Evolutionary conservation across 2,113 vertebrate species (phyloP), one percentile per base, ranked within the genome.

Genomic region (Vireo altiloquus): DNA sequence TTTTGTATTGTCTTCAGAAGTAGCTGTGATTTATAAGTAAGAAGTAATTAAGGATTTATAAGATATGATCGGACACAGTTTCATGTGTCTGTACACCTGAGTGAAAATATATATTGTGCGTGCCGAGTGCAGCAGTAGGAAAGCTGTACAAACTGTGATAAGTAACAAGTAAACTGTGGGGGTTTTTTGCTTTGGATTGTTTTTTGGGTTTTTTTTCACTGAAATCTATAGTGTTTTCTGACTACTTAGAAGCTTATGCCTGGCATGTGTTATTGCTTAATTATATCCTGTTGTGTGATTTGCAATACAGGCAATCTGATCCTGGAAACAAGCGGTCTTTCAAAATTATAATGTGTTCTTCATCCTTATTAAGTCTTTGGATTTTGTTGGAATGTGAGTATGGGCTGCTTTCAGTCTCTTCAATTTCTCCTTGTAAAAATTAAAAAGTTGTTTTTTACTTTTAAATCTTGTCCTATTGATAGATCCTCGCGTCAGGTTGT

Each of bases 251-350:
- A 94, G 74, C 49, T 79, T 79, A 90, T 87, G 59, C 70, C 57
- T 87, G 42, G 66, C 63, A 76, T 85, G 74, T 82, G 49, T 92
- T 95, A 50, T 77, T 96, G 87, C 82, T 96, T 95, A 92, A 92
- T 94, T 89, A 69, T 87, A 59, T 88, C 93, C 89, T 85, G 78
- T 89, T 94, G 91, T 89, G 87, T 89, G 91, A 89, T 91, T 85
- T 92, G 92, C 66, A 89, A 16, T 47, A 53, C 46, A 57, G 0
- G 2, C 72, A 95, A 47, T 39, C 35, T 79, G 84, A 89, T 95
- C 75, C 37, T 54, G 66, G 52, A 89, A 94, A 78, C 76, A 78
- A 91, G 11, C 4, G 13, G 27, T 68, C 53, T 92, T 95, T 96
- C 78, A 94, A 82, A 96, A 82, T 91, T 53, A 69, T 72, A 83